These are phyloP conservation scores for Lepidurus apus DNA, from an alignment of 1,140 invertebrate species.

Conservation along the genomic window DNA sequence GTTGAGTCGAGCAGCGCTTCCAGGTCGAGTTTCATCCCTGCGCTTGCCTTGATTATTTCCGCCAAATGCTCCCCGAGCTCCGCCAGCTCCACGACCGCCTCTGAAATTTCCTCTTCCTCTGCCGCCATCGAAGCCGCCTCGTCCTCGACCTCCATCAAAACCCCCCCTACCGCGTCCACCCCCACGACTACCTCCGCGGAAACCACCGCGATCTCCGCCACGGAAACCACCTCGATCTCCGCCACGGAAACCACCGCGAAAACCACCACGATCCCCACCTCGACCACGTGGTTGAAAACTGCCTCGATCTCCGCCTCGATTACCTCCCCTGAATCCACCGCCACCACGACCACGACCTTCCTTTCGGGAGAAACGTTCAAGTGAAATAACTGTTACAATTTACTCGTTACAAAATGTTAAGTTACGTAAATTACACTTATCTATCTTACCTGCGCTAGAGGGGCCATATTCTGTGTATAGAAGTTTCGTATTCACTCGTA, in stretches of 20 bases:
- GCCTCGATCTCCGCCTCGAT: background rate
- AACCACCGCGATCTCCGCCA: background rate
- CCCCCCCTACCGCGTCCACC: background rate
- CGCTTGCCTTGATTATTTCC: background rate
- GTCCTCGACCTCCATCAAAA: background rate
- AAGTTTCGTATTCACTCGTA: background rate
- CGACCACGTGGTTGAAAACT: conserved; percentile 20
- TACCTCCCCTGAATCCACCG: background rate
- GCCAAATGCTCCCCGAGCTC: background rate
- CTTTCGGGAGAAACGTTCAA: background rate
- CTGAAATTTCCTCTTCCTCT: conserved; percentile 4
- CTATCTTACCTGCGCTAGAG: background rate
- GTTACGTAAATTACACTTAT: background rate
- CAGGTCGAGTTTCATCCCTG: background rate
- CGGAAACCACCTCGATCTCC: background rate
- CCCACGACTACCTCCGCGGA: background rate
- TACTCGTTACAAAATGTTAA: background rate
- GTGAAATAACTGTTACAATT: too few relatives aligned
- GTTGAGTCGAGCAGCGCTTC: background rate
- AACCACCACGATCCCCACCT: background rate
- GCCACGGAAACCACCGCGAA: background rate
- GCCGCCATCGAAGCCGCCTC: background rate
- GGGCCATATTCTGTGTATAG: background rate
- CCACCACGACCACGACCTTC: background rate
- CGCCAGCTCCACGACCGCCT: background rate